A percentile compares a stretch with the other conserved stretches of the same genome.
Evolutionary conservation across 2,797 vertebrate species (phyloP).

Genomic region (Mallotus villosus): DNA sequence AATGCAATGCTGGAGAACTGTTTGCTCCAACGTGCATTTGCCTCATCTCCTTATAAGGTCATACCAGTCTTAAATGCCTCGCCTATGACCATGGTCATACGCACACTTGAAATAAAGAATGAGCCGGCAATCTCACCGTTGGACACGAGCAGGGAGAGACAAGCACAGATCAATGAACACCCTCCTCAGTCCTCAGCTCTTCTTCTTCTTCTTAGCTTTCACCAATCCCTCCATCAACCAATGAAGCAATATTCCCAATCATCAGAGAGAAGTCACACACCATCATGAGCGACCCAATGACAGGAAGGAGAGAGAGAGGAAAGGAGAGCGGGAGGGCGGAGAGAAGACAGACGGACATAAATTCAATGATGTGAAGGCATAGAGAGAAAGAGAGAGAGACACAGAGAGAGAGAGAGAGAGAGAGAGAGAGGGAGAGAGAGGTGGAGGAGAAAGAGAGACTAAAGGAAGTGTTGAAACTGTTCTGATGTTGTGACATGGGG

Average conservation of each 20-base stretch:
- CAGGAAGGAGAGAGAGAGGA: not conserved
- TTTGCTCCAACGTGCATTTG: constrained; percentile 26
- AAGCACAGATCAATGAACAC: constrained; percentile 17
- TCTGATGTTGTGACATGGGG: constrained; percentile 52
- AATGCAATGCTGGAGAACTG: constrained; percentile 21
- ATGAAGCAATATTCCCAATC: not conserved
- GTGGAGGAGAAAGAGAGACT: constrained; percentile 11
- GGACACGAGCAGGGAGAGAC: constrained; percentile 1
- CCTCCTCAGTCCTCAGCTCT: constrained; percentile 1
- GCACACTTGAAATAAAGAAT: not conserved
- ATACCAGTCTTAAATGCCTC: constrained; percentile 26
- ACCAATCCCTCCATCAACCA: constrained; percentile 24
- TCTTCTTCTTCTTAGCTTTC: constrained; percentile 19
- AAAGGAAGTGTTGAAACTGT: constrained; percentile 55
- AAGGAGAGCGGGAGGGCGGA: not conserved
- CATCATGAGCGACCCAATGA: constrained; percentile 3
- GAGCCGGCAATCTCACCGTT: constrained; percentile 15
- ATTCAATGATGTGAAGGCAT: not conserved
- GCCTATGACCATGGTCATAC: not conserved
- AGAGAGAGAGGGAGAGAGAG: constrained; percentile 18
- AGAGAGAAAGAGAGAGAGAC: not conserved
- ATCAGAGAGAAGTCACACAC: constrained; percentile 8
- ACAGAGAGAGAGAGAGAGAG: constrained; percentile 15
- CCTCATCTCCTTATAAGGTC: constrained; percentile 41
- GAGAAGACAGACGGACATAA: not conserved